Evolutionary conservation across 1,140 invertebrate genomes (phyloP), one percentile per base, ranked within the genome.

Genomic region (Bombus ignitus): DNA sequence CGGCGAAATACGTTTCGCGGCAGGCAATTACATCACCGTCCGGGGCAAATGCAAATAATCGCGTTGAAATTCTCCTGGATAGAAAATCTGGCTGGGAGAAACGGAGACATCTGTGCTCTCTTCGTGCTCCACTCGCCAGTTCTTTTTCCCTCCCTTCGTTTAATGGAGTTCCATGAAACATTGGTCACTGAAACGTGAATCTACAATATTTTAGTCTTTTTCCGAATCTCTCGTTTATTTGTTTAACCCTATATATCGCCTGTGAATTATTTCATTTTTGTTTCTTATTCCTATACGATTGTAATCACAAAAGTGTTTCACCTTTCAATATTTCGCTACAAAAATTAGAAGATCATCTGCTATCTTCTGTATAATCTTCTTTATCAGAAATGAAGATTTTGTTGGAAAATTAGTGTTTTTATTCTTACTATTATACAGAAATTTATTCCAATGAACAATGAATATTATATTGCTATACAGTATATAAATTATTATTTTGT

Each of bases 21-120:
- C 70, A 72, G 39, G 70, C 70, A 72, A 72, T 72, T 72, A 72
- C 70, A 72, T 72, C 70, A 72, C 39, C 70, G 70, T 44, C 70
- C 70, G 37, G 39, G 39, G 28, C 28, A 71, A 71, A 39, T 71
- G 68, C 37, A 71, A 71, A 71, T 71, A 71, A 72, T 72, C 70
- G 70, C 70, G 70, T n/a, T 18, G 39, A 72, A 72, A n/a, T 44
- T 42, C 39, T 28, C 28, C 28, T n/a, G 70, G 39, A 72, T 71
- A 71, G 32, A 71, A 71, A 71, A 71, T 37, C 65, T 32, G 65
- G 28, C 28, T 62, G 59, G n/a, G 9, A 68, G 37, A 68, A 68
- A 37, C 18, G 66, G 35, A 22, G 18, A 37, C 66, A 37, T 13
- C 18, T 13, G 13, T 8, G 6, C 5, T 8, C 39, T 39, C 12